phyloP scores from a whole-genome alignment of 2,888 invertebrate species.

The Luffia ferchaultella region DNA sequence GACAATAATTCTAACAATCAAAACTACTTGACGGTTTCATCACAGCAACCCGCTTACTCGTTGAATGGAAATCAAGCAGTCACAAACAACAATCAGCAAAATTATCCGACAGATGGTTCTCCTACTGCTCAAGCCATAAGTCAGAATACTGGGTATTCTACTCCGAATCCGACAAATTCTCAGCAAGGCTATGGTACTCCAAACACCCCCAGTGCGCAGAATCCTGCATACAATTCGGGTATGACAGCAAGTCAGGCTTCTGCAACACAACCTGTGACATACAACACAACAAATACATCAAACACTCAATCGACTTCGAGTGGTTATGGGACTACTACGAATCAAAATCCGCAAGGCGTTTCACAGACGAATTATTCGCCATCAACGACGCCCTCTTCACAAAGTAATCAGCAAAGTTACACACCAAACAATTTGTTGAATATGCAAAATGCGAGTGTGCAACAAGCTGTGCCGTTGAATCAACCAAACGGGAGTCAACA shows the following conservation, averaged over 20 bases:
- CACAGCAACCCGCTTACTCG: conserved; percentile 42
- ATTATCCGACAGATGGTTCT: background rate
- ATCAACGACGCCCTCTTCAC: conserved; percentile 46
- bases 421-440: conserved; percentile 31
- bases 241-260: conserved; percentile 25
- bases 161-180: conserved; percentile 6
- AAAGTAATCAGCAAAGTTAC: conserved; percentile 36
- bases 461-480: background rate
- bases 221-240: conserved; percentile 12
- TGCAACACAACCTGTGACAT: conserved; percentile 26
- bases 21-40: conserved; percentile 49
- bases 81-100: conserved; percentile 31
- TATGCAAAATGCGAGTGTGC: conserved; percentile 40
- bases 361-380: conserved; percentile 44
- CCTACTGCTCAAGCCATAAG: background rate
- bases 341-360: conserved; percentile 30
- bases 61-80: conserved; percentile 25
- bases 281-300: conserved; percentile 36
- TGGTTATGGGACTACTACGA: conserved; percentile 30
- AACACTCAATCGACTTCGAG: conserved; percentile 30
- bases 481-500: conserved; percentile 33
- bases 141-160: background rate
- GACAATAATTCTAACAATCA: conserved; percentile 41
- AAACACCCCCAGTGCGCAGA: conserved; percentile 22
- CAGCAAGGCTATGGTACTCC: conserved; percentile 32